phyloP scores from a whole-genome alignment of 2,888 invertebrate genomes.

The Andrena trimmerana region DNA sequence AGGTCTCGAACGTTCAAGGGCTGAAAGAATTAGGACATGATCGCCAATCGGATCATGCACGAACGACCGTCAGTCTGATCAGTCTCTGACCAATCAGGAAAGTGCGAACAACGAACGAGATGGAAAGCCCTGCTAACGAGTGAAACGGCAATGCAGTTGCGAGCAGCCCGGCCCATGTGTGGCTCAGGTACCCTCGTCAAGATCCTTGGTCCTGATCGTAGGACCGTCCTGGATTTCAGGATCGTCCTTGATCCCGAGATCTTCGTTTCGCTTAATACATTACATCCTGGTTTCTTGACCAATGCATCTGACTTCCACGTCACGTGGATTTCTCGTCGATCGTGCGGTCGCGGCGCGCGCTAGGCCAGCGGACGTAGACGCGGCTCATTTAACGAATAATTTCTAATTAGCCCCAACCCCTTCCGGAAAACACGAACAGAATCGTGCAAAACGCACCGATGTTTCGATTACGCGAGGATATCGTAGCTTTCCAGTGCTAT shows the following conservation, averaged over 20 bases:
- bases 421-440: background rate
- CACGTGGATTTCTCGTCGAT: constrained; percentile 63
- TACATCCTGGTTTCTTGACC: constrained; percentile 59
- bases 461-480: constrained; percentile 15
- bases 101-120: constrained; percentile 87
- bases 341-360: constrained; percentile 26
- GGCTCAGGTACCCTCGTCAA: constrained; percentile 84
- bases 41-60: constrained; percentile 70
- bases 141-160: constrained; percentile 84
- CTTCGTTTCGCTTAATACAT: constrained; percentile 67
- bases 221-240: constrained; percentile 62
- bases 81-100: constrained; percentile 85
- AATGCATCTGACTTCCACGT: constrained; percentile 66
- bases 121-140: constrained; percentile 85
- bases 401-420: background rate
- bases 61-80: constrained; percentile 73
- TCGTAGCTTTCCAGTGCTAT: background rate
- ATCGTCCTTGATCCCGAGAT: constrained; percentile 70
- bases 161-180: constrained; percentile 84
- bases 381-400: background rate
- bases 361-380: background rate
- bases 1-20: constrained; percentile 55
- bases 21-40: constrained; percentile 65
- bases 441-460: background rate
- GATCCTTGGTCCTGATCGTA: constrained; percentile 69